Conservation (phyloP, 1,140 invertebrate genomes). For the Heliconius hermathena region DNA sequence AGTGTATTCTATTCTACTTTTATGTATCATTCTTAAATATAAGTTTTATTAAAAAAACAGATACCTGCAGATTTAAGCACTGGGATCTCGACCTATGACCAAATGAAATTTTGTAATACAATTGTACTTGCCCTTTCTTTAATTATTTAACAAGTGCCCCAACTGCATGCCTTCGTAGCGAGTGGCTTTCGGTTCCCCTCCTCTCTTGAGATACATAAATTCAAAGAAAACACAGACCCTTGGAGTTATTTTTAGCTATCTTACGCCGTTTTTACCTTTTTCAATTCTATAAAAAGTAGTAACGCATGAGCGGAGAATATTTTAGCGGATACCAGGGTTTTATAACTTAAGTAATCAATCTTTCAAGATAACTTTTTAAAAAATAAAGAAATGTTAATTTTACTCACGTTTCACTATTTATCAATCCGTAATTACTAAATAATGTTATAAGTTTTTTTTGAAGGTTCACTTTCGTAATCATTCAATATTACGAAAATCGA, state of each 20-base stretch:
- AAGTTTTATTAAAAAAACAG: too few relatives aligned
- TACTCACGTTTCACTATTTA: too few relatives aligned
- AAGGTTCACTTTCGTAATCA: too few relatives aligned
- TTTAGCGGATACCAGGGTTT: neutral
- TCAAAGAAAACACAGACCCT: constrained; percentile 33
- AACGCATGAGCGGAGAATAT: constrained; percentile 9
- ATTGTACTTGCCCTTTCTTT: constrained; percentile 24
- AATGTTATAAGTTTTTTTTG: too few relatives aligned
- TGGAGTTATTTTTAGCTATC: constrained; percentile 35
- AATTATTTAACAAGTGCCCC: constrained; percentile 28
- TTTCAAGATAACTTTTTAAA: too few relatives aligned
- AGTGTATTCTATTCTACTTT: too few relatives aligned
- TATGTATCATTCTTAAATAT: too few relatives aligned
- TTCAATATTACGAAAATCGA: too few relatives aligned
- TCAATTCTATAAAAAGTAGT: constrained; percentile 32
- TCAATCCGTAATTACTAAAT: too few relatives aligned
- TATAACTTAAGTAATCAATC: neutral
- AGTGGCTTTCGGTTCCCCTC: constrained; percentile 24
- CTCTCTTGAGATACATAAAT: constrained; percentile 40
- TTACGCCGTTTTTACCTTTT: constrained; percentile 30
- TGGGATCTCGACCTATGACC: neutral
- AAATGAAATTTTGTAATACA: neutral
- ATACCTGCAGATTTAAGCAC: too few relatives aligned
- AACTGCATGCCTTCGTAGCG: constrained; percentile 30
- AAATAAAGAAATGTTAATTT: too few relatives aligned